Evolutionary conservation across 1,140 invertebrate genomes (phyloP).

Genomic region (Oscheius sp.): DNA sequence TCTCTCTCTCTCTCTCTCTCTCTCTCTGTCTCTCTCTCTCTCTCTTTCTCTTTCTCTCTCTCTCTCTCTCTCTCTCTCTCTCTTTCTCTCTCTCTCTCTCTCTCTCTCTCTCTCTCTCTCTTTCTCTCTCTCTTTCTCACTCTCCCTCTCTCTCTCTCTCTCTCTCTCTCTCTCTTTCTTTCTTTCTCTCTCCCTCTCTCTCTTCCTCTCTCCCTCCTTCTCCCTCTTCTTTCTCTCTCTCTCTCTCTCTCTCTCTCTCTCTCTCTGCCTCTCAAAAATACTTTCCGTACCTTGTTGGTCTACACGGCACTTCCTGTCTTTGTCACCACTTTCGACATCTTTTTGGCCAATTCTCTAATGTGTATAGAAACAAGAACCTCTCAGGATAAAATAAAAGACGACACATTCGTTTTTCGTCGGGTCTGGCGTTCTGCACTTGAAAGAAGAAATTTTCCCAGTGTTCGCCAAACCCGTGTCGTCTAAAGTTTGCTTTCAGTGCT

Average conservation of each 20-base stretch:
- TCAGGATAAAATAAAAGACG: not conserved
- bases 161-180: not conserved
- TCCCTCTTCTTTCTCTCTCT: not conserved
- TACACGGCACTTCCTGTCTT: not conserved
- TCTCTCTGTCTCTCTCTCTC: not conserved
- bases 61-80: not conserved
- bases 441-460: too few relatives aligned
- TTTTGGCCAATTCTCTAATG: not conserved
- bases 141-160: too few relatives aligned
- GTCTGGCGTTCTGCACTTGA: not conserved
- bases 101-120: not conserved
- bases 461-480: too few relatives aligned
- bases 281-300: not conserved
- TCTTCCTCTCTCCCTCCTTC: not conserved
- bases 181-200: not conserved
- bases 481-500: too few relatives aligned
- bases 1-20: not conserved
- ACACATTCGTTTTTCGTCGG: not conserved
- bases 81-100: not conserved
- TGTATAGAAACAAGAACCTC: not conserved
- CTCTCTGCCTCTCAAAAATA: not conserved
- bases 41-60: not conserved
- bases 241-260: not conserved
- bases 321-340: not conserved
- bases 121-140: too few relatives aligned